phyloP scores from a whole-genome alignment of 2,888 invertebrate genomes.

The Acleris laterana region DNA sequence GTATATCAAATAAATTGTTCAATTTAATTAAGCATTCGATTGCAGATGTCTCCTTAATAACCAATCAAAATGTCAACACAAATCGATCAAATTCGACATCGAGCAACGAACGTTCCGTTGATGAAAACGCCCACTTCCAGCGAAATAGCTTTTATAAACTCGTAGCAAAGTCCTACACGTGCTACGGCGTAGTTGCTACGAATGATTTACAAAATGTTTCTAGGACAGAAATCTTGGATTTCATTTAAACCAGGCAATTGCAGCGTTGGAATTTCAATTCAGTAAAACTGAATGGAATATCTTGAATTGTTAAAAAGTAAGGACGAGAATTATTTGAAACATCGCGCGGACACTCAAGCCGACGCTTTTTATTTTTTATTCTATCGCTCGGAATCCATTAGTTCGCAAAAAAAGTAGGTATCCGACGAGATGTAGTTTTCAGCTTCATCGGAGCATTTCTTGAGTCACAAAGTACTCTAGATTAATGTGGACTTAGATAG shows the following conservation, averaged over 20 bases:
- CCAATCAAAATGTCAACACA: conserved; percentile 13
- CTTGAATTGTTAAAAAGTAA: conserved; percentile 41
- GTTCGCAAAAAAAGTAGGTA: conserved; percentile 51
- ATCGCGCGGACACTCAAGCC: conserved; percentile 40
- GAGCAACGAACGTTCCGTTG: not conserved
- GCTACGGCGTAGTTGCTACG: conserved; percentile 34
- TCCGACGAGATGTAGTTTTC: conserved; percentile 55
- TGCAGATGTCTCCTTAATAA: not conserved
- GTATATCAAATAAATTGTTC: no score
- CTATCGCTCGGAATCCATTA: conserved; percentile 62
- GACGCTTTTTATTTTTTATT: conserved; percentile 45
- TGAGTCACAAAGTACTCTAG: conserved; percentile 39
- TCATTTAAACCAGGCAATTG: conserved; percentile 26
- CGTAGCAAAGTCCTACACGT: conserved; percentile 7
- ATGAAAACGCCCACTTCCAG: not conserved
- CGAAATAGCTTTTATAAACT: not conserved
- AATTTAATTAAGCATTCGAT: not conserved
- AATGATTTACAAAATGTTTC: not conserved
- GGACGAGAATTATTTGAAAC: conserved; percentile 51
- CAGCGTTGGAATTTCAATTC: conserved; percentile 17
- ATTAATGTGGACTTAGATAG: conserved; percentile 40
- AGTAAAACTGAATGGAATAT: conserved; percentile 18
- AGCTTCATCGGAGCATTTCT: conserved; percentile 55
- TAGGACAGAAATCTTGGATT: conserved; percentile 4
- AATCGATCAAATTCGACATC: conserved; percentile 5